Evolutionary conservation across 2,888 invertebrate species (phyloP).

Genomic region (Merodon equestris): DNA sequence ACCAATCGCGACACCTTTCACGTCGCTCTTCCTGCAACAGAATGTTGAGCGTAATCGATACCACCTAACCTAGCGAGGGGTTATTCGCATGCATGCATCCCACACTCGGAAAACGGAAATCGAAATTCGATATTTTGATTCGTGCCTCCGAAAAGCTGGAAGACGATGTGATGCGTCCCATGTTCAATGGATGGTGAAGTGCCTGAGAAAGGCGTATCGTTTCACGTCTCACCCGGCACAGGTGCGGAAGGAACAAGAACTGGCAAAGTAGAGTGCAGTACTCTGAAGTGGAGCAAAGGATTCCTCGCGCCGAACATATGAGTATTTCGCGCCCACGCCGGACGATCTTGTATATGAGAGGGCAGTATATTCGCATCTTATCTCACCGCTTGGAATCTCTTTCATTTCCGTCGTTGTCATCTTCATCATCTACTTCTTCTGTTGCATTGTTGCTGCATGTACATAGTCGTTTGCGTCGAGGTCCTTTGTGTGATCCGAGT

Average conservation of each 20-base stretch:
- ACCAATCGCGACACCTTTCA: constrained; percentile 66
- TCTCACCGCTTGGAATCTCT: constrained; percentile 49
- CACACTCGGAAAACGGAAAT: constrained; percentile 74
- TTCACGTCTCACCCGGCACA: too few species aligned
- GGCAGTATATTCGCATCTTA: constrained; percentile 37
- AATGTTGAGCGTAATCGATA: constrained; percentile 60
- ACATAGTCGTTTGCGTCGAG: not conserved
- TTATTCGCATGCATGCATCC: constrained; percentile 4
- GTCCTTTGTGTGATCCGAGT: constrained; percentile 44
- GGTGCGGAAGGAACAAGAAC: constrained; percentile 40
- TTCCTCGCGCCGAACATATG: constrained; percentile 24
- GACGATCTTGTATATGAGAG: constrained; percentile 37
- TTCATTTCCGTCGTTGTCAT: constrained; percentile 52
- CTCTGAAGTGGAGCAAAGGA: constrained; percentile 43
- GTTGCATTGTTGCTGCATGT: not conserved
- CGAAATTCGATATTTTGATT: constrained; percentile 78
- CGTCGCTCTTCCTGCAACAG: constrained; percentile 48
- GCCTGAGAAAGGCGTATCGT: too few species aligned
- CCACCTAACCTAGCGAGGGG: constrained; percentile 14
- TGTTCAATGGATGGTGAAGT: too few species aligned
- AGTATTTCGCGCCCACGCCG: not conserved
- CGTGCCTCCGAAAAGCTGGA: constrained; percentile 73
- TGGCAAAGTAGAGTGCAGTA: too few species aligned
- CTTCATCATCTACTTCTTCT: not conserved
- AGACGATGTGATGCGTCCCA: constrained; percentile 35